Conservation (phyloP, 2,113 vertebrate species). For the Hemiscyllium ocellatum region DNA sequence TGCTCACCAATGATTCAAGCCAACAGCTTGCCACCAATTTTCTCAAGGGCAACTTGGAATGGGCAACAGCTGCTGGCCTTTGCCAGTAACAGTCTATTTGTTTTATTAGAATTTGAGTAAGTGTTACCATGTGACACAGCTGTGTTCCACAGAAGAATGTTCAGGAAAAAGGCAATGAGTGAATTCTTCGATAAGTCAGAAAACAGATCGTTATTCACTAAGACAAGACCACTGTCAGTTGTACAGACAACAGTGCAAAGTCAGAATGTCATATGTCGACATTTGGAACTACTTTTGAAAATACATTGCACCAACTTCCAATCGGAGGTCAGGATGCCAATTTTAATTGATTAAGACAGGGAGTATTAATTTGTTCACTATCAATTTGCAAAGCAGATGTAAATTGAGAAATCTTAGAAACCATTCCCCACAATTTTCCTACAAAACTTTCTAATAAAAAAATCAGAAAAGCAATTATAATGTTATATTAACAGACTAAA, state of each 20-base stretch:
- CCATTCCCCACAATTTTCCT: background rate
- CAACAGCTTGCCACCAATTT: no score
- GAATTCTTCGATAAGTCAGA: background rate
- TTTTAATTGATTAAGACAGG: background rate
- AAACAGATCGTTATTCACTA: background rate
- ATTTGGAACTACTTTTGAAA: background rate
- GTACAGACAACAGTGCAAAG: background rate
- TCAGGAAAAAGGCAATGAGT: background rate
- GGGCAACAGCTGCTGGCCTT: no score
- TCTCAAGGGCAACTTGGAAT: no score
- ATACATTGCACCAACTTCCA: background rate
- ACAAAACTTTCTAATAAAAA: background rate
- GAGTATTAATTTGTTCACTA: background rate
- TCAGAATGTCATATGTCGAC: background rate
- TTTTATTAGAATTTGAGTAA: no score
- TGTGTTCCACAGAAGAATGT: background rate
- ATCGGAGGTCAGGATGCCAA: background rate
- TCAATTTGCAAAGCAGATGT: background rate
- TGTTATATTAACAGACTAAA: background rate
- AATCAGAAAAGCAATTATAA: background rate
- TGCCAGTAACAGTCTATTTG: no score
- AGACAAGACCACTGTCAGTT: background rate
- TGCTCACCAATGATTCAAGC: no score
- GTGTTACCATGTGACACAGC: background rate
- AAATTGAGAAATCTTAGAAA: background rate